Evolutionary conservation across 2,797 vertebrate genomes (phyloP).

Genomic region (Rhadinocentrus ornatus): DNA sequence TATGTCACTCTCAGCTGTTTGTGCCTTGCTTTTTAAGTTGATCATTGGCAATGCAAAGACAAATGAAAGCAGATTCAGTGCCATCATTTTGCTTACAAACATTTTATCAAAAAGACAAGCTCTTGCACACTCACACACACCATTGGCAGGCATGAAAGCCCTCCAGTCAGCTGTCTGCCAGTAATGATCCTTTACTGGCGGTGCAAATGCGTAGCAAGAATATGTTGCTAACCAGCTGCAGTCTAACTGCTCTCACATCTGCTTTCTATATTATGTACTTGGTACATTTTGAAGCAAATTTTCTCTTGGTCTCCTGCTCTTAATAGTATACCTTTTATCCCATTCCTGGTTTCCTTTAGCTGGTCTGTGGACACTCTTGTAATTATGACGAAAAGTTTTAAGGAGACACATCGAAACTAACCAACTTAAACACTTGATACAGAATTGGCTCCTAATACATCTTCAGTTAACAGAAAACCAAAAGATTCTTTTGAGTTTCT

Average conservation of each 20-base stretch:
- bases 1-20: conserved; percentile 45
- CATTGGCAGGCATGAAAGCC: conserved; percentile 60
- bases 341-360: conserved; percentile 45
- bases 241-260: conserved; percentile 81
- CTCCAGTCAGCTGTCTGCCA: conserved; percentile 73
- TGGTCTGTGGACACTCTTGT: conserved; percentile 45
- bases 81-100: conserved; percentile 39
- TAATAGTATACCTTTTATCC: conserved; percentile 64
- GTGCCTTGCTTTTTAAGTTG: conserved; percentile 61
- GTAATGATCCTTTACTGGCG: conserved; percentile 78
- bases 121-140: conserved; percentile 24
- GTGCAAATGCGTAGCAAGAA: conserved; percentile 66
- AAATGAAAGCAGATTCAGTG: conserved; percentile 33
- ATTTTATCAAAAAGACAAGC: conserved; percentile 46
- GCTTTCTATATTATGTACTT: conserved; percentile 85
- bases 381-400: conserved; percentile 28
- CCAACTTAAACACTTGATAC: conserved; percentile 49
- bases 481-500: conserved; percentile 22
- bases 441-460: conserved; percentile 30
- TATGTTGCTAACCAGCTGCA: conserved; percentile 82
- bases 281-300: conserved; percentile 76
- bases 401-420: conserved; percentile 38
- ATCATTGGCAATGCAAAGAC: conserved; percentile 41
- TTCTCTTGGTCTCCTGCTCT: conserved; percentile 49
- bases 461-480: conserved; percentile 20